These are phyloP conservation scores for Liposcelis brunnea DNA, from an alignment of 2,888 invertebrate genomes.

Conservation along the genomic window DNA sequence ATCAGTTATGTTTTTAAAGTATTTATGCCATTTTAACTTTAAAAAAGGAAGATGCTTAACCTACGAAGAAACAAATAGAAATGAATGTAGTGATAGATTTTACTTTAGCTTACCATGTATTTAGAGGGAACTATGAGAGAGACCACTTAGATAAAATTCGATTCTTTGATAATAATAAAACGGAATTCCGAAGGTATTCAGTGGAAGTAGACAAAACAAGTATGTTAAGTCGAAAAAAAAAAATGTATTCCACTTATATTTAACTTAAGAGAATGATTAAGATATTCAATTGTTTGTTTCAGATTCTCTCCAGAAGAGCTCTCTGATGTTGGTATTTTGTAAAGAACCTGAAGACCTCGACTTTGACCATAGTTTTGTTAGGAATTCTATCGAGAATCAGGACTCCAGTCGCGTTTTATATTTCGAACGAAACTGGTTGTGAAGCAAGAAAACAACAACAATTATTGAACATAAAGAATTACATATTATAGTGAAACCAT, in stretches of 20 bases:
- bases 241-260: not conserved
- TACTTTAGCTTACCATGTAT: not conserved
- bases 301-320: slow-evolving; percentile 9
- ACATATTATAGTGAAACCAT: no score
- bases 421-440: no score
- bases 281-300: slow-evolving; percentile 6
- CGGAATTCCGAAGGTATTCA: slow-evolving; percentile 5
- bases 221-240: not conserved
- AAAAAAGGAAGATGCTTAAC: not conserved
- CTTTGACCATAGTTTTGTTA: slow-evolving; percentile 4
- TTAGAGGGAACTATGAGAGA: not conserved
- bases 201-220: slow-evolving; percentile 8
- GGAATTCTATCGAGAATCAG: not conserved
- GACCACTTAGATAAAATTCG: slow-evolving; percentile 4
- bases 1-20: no score
- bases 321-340: slow-evolving; percentile 8
- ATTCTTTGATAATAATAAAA: not conserved
- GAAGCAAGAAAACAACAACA: no score
- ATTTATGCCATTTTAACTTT: no score
- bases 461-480: no score
- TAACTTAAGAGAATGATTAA: slow-evolving; percentile 2
- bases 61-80: not conserved
- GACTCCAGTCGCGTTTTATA: no score
- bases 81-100: not conserved
- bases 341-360: slow-evolving; percentile 8